Evolutionary conservation across 2,113 vertebrate genomes (phyloP).

Genomic region (Pycnonotus jocosus): DNA sequence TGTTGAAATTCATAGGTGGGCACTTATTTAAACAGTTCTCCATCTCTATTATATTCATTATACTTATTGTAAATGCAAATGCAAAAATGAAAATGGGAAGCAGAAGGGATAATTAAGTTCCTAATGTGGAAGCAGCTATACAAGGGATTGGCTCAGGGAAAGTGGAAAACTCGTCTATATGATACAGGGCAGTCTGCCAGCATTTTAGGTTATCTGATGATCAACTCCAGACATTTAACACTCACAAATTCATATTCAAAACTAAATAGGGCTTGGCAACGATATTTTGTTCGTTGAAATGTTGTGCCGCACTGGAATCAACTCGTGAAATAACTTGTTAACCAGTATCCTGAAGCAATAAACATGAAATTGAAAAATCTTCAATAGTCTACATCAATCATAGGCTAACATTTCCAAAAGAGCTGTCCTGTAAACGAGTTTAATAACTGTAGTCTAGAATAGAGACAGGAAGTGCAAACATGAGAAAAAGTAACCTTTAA

Average conservation of each 20-base stretch:
- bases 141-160: background rate
- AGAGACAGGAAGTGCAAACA: background rate
- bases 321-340: background rate
- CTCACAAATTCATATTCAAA: background rate
- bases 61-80: background rate
- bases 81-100: background rate
- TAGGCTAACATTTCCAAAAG: background rate
- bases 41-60: background rate
- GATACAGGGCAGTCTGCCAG: background rate
- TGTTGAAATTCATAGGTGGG: background rate
- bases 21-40: background rate
- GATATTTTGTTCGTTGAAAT: background rate
- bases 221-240: background rate
- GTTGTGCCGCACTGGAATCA: background rate
- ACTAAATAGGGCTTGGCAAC: background rate
- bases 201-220: background rate
- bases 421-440: background rate
- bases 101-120: background rate
- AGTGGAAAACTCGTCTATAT: background rate
- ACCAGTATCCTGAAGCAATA: background rate
- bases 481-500: background rate
- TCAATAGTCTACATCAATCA: background rate
- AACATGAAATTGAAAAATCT: slow-evolving; percentile 4
- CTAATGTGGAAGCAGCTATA: background rate
- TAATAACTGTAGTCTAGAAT: background rate